Base-by-base conservation (phyloP, 2,797 vertebrate species). In the Phoxinus dragarum region DNA sequence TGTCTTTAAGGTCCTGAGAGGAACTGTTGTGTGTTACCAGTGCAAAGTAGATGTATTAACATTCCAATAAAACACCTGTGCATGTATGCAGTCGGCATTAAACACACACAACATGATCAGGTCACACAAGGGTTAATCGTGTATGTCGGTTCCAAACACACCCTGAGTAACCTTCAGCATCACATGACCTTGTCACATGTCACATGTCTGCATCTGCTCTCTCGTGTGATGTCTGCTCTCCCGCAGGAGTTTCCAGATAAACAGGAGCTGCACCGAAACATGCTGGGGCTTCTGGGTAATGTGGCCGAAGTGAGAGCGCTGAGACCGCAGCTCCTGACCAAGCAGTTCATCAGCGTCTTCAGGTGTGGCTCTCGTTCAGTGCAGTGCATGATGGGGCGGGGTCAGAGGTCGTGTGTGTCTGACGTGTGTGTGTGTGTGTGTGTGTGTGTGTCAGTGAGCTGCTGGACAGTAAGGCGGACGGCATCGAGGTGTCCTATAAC, bases 401-500 rank as follows among this genome's bases (percentile, higher is more conserved):
- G 12, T 52, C 49, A 19, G 49, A 19, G 16, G 49, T 19, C 42
- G 49, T 52, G 49, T 52, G 5, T 19, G 16, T 52, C 49, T 52
- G 49, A 52, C 44, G 14, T 71, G 61, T 64, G 27, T 0, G 74
- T 56, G 73, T 76, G 17, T 7, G 73, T 34, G 47, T 54, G 74
- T 19, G 52, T 61, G 76, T 59, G 36, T 64, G 61, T 34, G 1
- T 11, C 92, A 99, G 98, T 92, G 96, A 98, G 86, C 94, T 99
- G 86, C 94, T 99, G 92, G 97, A 98, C 92, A 99, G 98, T 88
- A 98, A 99, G 92, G 98, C 98, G 0, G 98, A 99, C 0, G 98
- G 98, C 36, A 99, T 99, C 5, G 98, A 99, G 91, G 98, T 99
- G 11, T 99, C 98, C 0, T 99, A 99, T 89, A 99, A 99, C 0